Base-by-base conservation (phyloP, 2,888 invertebrate species). In the Schizaphis graminum region DNA sequence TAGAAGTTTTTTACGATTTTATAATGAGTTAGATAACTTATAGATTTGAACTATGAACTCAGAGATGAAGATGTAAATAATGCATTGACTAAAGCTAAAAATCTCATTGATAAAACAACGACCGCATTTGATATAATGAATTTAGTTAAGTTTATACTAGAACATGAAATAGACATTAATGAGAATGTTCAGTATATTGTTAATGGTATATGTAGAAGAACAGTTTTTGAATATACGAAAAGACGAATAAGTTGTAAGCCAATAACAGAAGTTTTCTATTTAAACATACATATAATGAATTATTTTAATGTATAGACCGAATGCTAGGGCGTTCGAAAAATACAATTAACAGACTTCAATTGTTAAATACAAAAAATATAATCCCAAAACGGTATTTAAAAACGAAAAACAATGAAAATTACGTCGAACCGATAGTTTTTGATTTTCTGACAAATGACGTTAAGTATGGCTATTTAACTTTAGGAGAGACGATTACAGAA, bases 201-300 rank as follows among this genome's bases (percentile, higher is more conserved):
- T 41, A 26, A 44, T 28, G 91, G 91, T 44, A 28, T 91, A 56
- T 91, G 85, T 16, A 85, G 91, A 53, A 53, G 91, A 85, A 28
- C 91, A 4, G 85, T 86, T 21, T 86, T 91, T 56, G 91, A 91
- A 44, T 86, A 91, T 56, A n/a, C 28, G 0, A 86, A 91, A 91
- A 85, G 21, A 85, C 53, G 85, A 85, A 84, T 91, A 1, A 85
- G 84, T 41, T 53, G 91, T 91, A 44, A 91, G 91, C 11, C 35
- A 44, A 91, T 2, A 85, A 53, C 26, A 35, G 0, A 67, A 44
- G 21, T 44, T n/a, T 16, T 13, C 3, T 90, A 61, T 67, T 44
- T 26, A n/a, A 47, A 44, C 57, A 35, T n/a, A 47, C 49, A 3
- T 53, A 24, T 35, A 53, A 49, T 4, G 35, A 49, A 10, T 35